phyloP scores from a whole-genome alignment of 2,888 invertebrate species.

The Zygogramma bicolorata region DNA sequence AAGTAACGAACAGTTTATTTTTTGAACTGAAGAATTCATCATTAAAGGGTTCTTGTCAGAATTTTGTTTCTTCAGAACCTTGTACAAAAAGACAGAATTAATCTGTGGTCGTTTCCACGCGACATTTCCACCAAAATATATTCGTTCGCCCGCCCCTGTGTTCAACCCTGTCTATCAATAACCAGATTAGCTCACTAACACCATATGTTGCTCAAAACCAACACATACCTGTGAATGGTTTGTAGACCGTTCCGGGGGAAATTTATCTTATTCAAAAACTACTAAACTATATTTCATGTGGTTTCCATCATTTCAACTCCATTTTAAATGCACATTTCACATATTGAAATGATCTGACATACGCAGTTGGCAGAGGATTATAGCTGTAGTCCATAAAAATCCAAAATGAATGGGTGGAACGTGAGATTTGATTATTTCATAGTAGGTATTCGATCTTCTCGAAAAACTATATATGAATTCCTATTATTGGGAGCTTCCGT shows the following conservation, averaged over 20 bases:
- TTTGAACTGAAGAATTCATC: no score
- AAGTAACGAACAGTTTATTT: no score
- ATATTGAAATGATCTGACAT: slow-evolving; percentile 7
- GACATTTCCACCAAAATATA: background rate
- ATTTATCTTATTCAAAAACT: slow-evolving; percentile 51
- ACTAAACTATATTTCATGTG: slow-evolving; percentile 43
- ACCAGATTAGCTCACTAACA: slow-evolving; percentile 54
- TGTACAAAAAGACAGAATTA: no score
- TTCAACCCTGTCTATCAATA: slow-evolving; percentile 49
- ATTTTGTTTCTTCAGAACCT: no score
- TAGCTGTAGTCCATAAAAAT: background rate
- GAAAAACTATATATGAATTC: background rate
- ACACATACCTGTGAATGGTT: slow-evolving; percentile 47
- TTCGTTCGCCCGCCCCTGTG: slow-evolving; percentile 1
- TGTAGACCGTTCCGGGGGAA: slow-evolving; percentile 32
- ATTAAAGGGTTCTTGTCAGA: no score
- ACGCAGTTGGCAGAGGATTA: background rate
- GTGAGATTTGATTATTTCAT: background rate
- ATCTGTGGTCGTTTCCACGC: background rate
- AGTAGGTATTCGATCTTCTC: background rate
- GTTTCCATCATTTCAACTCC: slow-evolving; percentile 36
- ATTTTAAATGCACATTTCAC: slow-evolving; percentile 39
- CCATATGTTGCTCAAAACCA: slow-evolving; percentile 52
- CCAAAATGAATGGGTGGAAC: background rate
- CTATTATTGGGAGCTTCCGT: no score